Conservation (phyloP, 2,888 invertebrate genomes). For the Diabrotica balteata region DNA sequence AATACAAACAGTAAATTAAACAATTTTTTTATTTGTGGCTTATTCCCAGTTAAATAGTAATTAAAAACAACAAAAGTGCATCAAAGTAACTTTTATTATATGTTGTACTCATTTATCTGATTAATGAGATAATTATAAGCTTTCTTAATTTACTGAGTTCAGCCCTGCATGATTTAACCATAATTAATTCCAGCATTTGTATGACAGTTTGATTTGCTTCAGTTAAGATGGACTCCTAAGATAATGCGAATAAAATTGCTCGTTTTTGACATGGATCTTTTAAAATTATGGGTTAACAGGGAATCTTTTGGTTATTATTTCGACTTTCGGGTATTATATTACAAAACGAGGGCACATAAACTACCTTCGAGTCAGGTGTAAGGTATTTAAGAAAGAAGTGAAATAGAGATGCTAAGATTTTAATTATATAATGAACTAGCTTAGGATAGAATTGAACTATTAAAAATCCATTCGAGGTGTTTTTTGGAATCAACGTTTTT, state of each 20-base stretch:
- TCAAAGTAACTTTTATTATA: no score
- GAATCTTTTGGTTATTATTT: conserved; percentile 12
- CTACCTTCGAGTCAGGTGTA: conserved; percentile 12
- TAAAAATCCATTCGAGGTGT: conserved; percentile 10
- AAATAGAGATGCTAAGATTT: conserved; percentile 12
- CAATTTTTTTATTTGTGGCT: no score
- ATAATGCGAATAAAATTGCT: conserved; percentile 20
- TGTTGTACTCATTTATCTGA: background rate
- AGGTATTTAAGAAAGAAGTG: conserved; percentile 6
- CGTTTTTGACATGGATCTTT: conserved; percentile 11
- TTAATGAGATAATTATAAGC: background rate
- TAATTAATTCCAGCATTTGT: conserved; percentile 7
- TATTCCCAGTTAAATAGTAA: no score
- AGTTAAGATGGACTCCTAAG: background rate
- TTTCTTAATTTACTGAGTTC: background rate
- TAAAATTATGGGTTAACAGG: conserved; percentile 15
- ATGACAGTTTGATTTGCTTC: conserved; percentile 9
- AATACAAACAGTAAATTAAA: no score
- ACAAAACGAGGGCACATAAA: conserved; percentile 4
- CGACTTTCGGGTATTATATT: background rate
- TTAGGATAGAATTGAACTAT: background rate
- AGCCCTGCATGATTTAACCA: background rate
- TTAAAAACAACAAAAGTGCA: no score
- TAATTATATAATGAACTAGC: conserved; percentile 11
- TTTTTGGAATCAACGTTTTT: background rate